Evolutionary conservation across 1,140 invertebrate species (phyloP).

Genomic region (Acromyrmex heyeri): DNA sequence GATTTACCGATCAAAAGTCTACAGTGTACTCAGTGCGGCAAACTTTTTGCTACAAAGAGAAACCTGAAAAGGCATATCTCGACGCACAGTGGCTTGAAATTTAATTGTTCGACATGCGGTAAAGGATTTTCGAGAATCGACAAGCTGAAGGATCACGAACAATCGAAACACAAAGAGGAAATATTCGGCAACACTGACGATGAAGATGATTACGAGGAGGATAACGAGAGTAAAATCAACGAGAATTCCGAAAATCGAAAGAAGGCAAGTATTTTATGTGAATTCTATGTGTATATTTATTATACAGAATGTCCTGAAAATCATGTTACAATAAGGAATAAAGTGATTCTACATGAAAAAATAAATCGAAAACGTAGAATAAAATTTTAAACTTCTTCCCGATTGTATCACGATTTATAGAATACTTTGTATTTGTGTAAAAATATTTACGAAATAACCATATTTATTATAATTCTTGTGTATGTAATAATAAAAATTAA

Average conservation of each 20-base stretch:
- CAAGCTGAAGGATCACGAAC: slow-evolving; percentile 83
- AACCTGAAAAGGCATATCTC: slow-evolving; percentile 82
- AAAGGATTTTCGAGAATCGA: slow-evolving; percentile 83
- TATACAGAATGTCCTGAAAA: too few species aligned
- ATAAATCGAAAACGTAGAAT: too few species aligned
- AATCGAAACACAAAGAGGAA: slow-evolving; percentile 81
- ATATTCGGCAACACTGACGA: slow-evolving; percentile 75
- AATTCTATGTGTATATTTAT: neutral
- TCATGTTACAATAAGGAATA: too few species aligned
- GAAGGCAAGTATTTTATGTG: slow-evolving; percentile 63
- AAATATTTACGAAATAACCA: neutral
- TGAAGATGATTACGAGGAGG: slow-evolving; percentile 74
- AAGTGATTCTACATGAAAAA: too few species aligned
- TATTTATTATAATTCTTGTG: neutral
- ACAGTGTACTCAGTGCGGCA: slow-evolving; percentile 83
- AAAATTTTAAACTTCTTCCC: too few species aligned
- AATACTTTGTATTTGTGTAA: neutral
- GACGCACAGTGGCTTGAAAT: slow-evolving; percentile 81
- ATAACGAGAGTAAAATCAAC: slow-evolving; percentile 76
- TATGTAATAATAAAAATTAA: neutral
- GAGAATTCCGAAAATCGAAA: slow-evolving; percentile 69
- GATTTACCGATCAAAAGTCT: slow-evolving; percentile 75
- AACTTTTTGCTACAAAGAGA: slow-evolving; percentile 81
- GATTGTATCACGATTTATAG: too few species aligned
- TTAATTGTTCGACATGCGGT: slow-evolving; percentile 79